Percentiles rank a stretch among this genome's conserved stretches.
Evolutionary conservation across 2,797 vertebrate species (phyloP).

Genomic region (Cryptoblepharus egeriae): DNA sequence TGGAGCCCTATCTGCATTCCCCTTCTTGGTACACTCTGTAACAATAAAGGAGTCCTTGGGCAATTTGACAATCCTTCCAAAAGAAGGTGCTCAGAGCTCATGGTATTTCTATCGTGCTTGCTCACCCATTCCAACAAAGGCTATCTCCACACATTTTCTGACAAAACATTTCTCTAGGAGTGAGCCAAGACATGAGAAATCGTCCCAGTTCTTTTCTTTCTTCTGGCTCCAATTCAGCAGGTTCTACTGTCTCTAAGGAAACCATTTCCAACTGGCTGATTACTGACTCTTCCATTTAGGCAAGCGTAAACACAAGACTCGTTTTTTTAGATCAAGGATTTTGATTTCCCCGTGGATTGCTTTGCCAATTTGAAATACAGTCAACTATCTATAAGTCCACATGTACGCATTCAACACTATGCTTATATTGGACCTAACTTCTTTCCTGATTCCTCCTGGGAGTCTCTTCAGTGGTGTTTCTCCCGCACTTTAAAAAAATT

Average conservation of each 20-base stretch:
- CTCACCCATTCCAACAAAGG: constrained; percentile 11
- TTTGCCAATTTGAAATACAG: background rate
- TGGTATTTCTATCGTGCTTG: constrained; percentile 19
- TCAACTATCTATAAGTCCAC: background rate
- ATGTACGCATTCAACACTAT: background rate
- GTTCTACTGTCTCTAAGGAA: constrained; percentile 37
- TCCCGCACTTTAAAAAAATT: background rate
- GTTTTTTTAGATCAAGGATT: background rate
- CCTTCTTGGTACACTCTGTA: background rate
- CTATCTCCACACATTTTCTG: constrained; percentile 25
- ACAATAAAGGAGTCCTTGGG: constrained; percentile 1
- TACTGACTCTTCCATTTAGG: constrained; percentile 14
- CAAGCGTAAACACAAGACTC: constrained; percentile 11
- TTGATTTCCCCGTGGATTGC: background rate
- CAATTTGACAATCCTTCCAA: background rate
- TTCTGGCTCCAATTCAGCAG: constrained; percentile 28
- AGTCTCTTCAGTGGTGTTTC: background rate
- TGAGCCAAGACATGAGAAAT: constrained; percentile 29
- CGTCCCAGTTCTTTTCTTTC: constrained; percentile 11
- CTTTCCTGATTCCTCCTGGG: background rate
- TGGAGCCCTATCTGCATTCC: background rate
- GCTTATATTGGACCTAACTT: background rate
- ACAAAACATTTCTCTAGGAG: constrained; percentile 28
- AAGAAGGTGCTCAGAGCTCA: background rate
- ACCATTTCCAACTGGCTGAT: constrained; percentile 32